A percentile compares a stretch with the other conserved stretches of the same genome.
Evolutionary conservation across 2,797 vertebrate genomes (phyloP).

Genomic region (Schizothorax lantsangensis): DNA sequence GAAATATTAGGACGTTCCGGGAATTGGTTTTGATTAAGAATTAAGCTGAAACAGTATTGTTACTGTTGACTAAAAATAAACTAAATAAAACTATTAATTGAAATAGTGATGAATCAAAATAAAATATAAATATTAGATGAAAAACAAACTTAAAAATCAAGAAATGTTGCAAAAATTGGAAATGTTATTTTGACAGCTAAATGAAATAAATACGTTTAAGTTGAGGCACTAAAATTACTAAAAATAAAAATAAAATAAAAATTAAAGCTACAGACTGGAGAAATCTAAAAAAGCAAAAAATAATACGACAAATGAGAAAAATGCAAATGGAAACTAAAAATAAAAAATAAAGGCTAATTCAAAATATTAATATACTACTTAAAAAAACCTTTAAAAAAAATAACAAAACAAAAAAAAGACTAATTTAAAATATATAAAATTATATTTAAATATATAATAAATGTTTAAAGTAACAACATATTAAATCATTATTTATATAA

Average conservation of each 20-base stretch:
- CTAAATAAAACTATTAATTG: background rate
- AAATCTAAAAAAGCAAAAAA: too few relatives aligned
- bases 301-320: background rate
- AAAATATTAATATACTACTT: background rate
- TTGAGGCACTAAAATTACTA: too few relatives aligned
- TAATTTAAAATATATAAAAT: too few relatives aligned
- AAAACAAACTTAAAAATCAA: too few relatives aligned
- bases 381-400: background rate
- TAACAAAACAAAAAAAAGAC: background rate
- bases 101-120: background rate
- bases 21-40: background rate
- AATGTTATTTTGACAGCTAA: background rate
- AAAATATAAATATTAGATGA: background rate
- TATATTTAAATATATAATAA: too few relatives aligned
- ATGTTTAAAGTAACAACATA: too few relatives aligned
- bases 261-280: too few relatives aligned
- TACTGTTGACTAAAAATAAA: background rate
- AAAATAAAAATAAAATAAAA: too few relatives aligned
- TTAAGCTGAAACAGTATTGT: background rate
- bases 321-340: background rate
- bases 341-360: background rate
- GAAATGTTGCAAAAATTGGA: too few relatives aligned
- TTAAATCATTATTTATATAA: background rate
- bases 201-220: too few relatives aligned
- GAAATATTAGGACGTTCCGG: background rate